Base-by-base conservation (phyloP, 1,140 invertebrate species). In the Temnothorax longispinosus region DNA sequence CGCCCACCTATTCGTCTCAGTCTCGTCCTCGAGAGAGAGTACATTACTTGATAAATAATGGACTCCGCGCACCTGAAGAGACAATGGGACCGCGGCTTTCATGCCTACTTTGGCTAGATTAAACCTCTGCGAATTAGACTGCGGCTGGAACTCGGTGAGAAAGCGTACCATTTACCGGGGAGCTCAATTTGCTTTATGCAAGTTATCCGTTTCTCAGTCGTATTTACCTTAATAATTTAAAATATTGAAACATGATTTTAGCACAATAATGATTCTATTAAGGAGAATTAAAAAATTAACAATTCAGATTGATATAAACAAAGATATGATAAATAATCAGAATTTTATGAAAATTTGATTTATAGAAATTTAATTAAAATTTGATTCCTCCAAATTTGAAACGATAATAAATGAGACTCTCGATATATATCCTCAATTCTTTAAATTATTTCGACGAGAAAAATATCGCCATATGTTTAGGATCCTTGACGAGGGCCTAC, bases 41-140 rank as follows among this genome's bases (percentile, higher is more conserved):
- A 84, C 54, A 72, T 84, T 74, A 60, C 69, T 84, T 75, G 69
- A 84, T 84, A 84, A 84, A 75, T 84, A 84, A 84, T 84, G 54
- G 54, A 84, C 56, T 35, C 41, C 41, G 44, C 54, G 44, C 32
- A 84, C 38, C 4, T 35, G n/a, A 58, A 47, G 80, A 84, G 80
- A 84, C 69, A 84, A 84, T 50, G 69, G n/a, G 54, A 50, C 58
- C 50, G 50, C 35, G 27, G 69, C 41, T 84, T 75, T 62, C 69
- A 56, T 60, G 80, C 54, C 67, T 74, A 82, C 67, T 72, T 47
- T 52, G 80, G 80, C 54, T 82, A 82, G 67, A 82, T 82, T 82
- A 82, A 82, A 74, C 50, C 80, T 58, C 21, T 8, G 80, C 38
- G 80, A 84, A 84, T 84, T 84, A 84, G 11, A 84, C n/a, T 8